phyloP scores from a whole-genome alignment of 2,113 vertebrate species.

The Pseudorhombus dupliciocellatus region DNA sequence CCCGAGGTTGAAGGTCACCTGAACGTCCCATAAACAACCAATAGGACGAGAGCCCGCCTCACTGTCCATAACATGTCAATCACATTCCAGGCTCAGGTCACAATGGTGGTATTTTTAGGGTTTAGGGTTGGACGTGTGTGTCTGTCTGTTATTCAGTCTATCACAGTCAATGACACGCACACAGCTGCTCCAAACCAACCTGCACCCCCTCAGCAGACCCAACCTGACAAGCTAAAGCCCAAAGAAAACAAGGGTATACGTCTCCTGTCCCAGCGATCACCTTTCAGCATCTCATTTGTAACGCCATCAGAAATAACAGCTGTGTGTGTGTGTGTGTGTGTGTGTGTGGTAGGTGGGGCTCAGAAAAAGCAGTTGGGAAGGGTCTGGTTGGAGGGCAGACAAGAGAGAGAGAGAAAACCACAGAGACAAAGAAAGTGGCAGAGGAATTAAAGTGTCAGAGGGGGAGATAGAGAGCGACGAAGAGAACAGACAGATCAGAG shows the following conservation, averaged over 20 bases:
- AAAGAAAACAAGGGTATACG: conserved; percentile 80
- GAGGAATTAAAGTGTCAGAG: conserved; percentile 60
- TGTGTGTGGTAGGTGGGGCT: conserved; percentile 11
- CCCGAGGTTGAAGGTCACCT: conserved; percentile 56
- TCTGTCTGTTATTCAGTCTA: conserved; percentile 19
- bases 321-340: conserved; percentile 39
- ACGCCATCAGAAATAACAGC: conserved; percentile 82
- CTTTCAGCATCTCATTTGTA: conserved; percentile 86
- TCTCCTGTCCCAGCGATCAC: conserved; percentile 76
- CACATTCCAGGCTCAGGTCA: conserved; percentile 22
- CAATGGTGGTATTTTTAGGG: conserved; percentile 19
- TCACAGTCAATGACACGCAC: conserved; percentile 40
- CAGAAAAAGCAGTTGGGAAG: conserved; percentile 37
- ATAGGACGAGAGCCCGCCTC: conserved; percentile 1
- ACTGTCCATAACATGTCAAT: conserved; percentile 54
- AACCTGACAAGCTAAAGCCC: conserved; percentile 74
- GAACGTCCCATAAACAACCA: conserved; percentile 49
- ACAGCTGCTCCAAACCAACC: conserved; percentile 55
- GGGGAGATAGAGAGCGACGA: conserved; percentile 38
- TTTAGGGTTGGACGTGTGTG: conserved; percentile 14
- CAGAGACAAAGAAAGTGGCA: conserved; percentile 56
- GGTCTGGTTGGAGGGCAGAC: conserved; percentile 47
- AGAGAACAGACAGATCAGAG: conserved; percentile 31
- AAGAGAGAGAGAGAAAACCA: conserved; percentile 33
- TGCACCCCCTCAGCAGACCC: conserved; percentile 54